Evolutionary conservation across 2,797 vertebrate species (phyloP), one percentile per base, ranked within the genome.

Genomic region (Synanceia verrucosa): DNA sequence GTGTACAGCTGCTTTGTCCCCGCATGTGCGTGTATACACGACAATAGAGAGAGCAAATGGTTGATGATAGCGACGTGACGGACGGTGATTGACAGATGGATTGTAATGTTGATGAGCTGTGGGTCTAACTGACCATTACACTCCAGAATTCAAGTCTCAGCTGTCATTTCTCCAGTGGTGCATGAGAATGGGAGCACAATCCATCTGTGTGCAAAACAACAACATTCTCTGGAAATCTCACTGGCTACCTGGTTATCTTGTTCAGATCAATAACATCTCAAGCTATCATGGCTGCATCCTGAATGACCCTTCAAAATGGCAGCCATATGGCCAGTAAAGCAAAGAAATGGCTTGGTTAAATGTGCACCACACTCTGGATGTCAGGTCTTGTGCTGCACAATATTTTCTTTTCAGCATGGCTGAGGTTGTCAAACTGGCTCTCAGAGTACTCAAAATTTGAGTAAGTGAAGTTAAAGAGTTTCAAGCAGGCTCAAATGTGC

Each of bases 201-300:
- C 82, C 73, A 79, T 88, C 65, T 34, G 63, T 75, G 76, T 81
- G 81, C 65, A 78, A 76, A 84, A 83, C 73, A 84, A 78, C 76
- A 79, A 64, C 65, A 48, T 82, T 77, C 65, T 62, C 65, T 78
- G 68, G 74, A 79, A 82, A 81, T 78, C 86, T 79, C 86, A 83
- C 50, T 74, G 81, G 78, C 87, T 89, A 92, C 89, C 90, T 92
- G 89, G 84, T 81, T 79, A 73, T 79, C 76, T 72, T 77, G 67
- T 79, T 89, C 68, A 53, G 89, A 92, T 90, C 88, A 90, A 91
- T 91, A 92, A 79, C 64, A 70, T 84, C 73, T 84, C 61, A 31
- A 74, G 71, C 73, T 53, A 84, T 83, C 84, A 83, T 84, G 91
- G 90, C 82, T 87, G 86, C 65, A 85, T 84, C 69, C 63, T 73